Percentiles rank a stretch among this genome's conserved stretches.
Evolutionary conservation across 1,140 invertebrate genomes (phyloP).

Genomic region (Eueides isabella): DNA sequence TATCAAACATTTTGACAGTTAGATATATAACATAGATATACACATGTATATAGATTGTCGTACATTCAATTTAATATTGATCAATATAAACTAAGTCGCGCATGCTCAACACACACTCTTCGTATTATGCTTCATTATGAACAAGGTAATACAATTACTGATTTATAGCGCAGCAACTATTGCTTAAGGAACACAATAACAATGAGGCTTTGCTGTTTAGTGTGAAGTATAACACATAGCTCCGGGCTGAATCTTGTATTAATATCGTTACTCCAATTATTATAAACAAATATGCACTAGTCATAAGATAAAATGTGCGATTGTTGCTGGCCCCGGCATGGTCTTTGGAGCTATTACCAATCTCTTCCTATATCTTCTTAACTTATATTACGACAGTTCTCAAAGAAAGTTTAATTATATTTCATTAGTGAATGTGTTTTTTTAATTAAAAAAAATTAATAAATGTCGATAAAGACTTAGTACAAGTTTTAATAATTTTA

Average conservation of each 20-base stretch:
- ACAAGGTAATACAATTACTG: slow-evolving; percentile 64
- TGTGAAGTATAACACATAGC: slow-evolving; percentile 36
- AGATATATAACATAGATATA: not conserved
- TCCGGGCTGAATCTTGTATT: not conserved
- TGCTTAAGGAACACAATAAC: slow-evolving; percentile 63
- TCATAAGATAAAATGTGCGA: no score
- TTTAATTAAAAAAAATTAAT: no score
- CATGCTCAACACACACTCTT: slow-evolving; percentile 41
- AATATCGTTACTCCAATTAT: not conserved
- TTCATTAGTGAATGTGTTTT: no score
- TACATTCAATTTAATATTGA: slow-evolving; percentile 7
- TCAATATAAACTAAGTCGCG: slow-evolving; percentile 6
- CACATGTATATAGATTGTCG: not conserved
- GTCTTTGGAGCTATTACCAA: no score
- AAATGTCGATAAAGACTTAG: no score
- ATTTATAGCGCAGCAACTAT: slow-evolving; percentile 63
- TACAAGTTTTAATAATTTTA: no score
- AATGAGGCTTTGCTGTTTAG: slow-evolving; percentile 47
- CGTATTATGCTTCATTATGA: slow-evolving; percentile 45
- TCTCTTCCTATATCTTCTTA: no score
- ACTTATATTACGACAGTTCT: no score
- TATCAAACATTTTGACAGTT: not conserved
- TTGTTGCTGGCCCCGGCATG: no score
- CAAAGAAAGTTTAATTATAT: no score
- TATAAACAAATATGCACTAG: no score